A percentile compares a stretch with the other conserved stretches of the same genome.
Conservation (phyloP, 2,797 vertebrate genomes). For the Tauraco hartlaubi region DNA sequence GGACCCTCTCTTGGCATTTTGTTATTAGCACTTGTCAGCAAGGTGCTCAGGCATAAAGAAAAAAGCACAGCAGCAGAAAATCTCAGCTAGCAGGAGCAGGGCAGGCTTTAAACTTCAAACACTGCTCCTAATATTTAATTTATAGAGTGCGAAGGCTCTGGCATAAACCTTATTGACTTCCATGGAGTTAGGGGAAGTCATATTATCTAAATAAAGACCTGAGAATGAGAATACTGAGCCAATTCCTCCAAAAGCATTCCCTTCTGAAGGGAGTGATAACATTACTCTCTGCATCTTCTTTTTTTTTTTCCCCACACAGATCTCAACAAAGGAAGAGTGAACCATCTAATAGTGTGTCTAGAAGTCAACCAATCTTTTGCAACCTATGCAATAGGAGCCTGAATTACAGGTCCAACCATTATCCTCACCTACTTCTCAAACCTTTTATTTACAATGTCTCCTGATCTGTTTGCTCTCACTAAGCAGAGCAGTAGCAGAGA, state of each 20-base stretch:
- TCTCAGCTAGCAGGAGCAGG: not conserved
- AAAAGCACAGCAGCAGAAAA: constrained; percentile 76
- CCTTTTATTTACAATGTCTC: not conserved
- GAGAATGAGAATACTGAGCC: not conserved
- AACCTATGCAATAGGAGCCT: not conserved
- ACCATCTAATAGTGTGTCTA: rapidly evolving
- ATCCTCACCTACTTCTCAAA: not conserved
- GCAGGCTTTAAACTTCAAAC: constrained; percentile 31
- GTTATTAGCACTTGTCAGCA: constrained; percentile 90
- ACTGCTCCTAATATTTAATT: constrained; percentile 53
- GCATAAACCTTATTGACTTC: constrained; percentile 19
- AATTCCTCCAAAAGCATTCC: not conserved
- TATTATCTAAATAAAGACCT: constrained; percentile 10
- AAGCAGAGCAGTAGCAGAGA: not conserved
- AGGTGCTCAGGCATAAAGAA: constrained; percentile 83
- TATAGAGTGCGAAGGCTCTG: constrained; percentile 14
- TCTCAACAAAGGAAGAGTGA: constrained; percentile 15
- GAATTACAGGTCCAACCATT: not conserved
- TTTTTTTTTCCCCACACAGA: not conserved
- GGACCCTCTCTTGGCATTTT: constrained; percentile 83
- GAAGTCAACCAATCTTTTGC: not conserved
- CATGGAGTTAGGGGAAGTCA: not conserved
- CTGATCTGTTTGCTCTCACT: not conserved
- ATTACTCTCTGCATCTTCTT: not conserved
- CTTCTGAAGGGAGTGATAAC: not conserved